Evolutionary conservation across 1,140 invertebrate species (phyloP).

Genomic region (Drosophila quadrilineata): DNA sequence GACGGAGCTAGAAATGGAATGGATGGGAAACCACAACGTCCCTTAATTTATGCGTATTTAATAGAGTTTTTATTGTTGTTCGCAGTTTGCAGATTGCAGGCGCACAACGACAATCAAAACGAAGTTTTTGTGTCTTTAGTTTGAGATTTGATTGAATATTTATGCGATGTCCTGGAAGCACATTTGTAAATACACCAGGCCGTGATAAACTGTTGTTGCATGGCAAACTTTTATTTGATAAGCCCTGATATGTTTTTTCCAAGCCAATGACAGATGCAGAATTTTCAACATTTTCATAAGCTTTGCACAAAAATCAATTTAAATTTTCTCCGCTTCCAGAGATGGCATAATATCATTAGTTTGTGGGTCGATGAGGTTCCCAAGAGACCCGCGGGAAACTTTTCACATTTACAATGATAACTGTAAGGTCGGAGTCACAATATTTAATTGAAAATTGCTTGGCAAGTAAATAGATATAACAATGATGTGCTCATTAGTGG

Average conservation of each 20-base stretch:
- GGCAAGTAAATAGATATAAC: constrained; percentile 10
- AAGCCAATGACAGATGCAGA: background rate
- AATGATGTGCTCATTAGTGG: constrained; percentile 31
- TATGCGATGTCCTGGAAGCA: constrained; percentile 39
- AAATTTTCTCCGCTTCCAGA: background rate
- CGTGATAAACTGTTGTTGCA: background rate
- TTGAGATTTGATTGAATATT: constrained; percentile 70
- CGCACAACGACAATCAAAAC: constrained; percentile 16
- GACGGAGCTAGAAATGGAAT: too few relatives aligned
- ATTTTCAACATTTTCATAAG: background rate
- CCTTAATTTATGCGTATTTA: constrained; percentile 78
- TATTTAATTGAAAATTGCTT: constrained; percentile 41
- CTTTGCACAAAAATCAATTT: background rate
- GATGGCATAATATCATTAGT: background rate
- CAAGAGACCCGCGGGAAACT: background rate
- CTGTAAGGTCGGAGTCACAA: background rate
- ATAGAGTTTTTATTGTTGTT: constrained; percentile 79
- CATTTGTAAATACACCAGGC: background rate
- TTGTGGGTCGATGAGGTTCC: background rate
- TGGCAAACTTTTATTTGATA: constrained; percentile 1
- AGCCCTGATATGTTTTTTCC: background rate
- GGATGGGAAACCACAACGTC: constrained; percentile 12
- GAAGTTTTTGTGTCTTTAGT: constrained; percentile 51
- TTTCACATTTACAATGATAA: constrained; percentile 12
- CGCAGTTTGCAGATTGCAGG: constrained; percentile 63